Percentiles rank a stretch among this genome's conserved stretches.
These are phyloP conservation scores for Pectinophora gossypiella DNA, from an alignment of 1,140 invertebrate species.

Conservation along the genomic window DNA sequence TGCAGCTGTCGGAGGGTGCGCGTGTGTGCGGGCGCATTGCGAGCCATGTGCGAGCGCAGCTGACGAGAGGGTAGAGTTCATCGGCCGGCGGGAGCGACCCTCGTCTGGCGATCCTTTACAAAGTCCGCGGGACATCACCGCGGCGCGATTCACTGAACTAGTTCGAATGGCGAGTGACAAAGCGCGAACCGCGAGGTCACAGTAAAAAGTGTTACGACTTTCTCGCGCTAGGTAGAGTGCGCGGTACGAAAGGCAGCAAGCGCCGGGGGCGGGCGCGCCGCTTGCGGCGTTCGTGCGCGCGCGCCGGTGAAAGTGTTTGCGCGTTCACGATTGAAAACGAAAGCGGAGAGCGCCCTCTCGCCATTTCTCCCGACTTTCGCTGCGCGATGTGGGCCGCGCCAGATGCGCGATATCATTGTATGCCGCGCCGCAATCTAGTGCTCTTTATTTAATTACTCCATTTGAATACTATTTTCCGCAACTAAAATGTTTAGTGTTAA, in stretches of 20 bases:
- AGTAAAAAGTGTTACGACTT: constrained; percentile 75
- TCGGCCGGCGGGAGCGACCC: constrained; percentile 50
- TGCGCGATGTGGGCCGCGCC: constrained; percentile 60
- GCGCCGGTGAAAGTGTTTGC: constrained; percentile 71
- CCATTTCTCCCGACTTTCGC: constrained; percentile 74
- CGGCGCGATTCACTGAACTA: constrained; percentile 59
- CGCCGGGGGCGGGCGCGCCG: constrained; percentile 41
- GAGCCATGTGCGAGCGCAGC: constrained; percentile 65
- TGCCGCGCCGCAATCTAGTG: constrained; percentile 25
- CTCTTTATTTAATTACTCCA: constrained; percentile 8
- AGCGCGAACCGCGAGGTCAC: constrained; percentile 66
- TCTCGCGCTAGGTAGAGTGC: constrained; percentile 57
- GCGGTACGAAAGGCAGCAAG: constrained; percentile 62
- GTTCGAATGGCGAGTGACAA: constrained; percentile 63
- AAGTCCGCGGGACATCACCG: constrained; percentile 29
- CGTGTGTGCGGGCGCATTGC: constrained; percentile 30
- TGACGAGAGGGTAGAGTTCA: constrained; percentile 68
- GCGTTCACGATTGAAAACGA: constrained; percentile 68
- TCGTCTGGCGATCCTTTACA: constrained; percentile 28
- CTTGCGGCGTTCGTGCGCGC: constrained; percentile 52
- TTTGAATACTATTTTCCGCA: too few relatives aligned
- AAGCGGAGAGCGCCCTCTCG: constrained; percentile 71
- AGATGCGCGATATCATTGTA: constrained; percentile 64
- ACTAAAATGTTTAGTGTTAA: too few relatives aligned
- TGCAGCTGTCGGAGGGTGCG: constrained; percentile 56